Percentiles rank a stretch among this genome's conserved stretches.
phyloP scores from a whole-genome alignment of 1,140 invertebrate species.

The Drosophila nigromelanica region DNA sequence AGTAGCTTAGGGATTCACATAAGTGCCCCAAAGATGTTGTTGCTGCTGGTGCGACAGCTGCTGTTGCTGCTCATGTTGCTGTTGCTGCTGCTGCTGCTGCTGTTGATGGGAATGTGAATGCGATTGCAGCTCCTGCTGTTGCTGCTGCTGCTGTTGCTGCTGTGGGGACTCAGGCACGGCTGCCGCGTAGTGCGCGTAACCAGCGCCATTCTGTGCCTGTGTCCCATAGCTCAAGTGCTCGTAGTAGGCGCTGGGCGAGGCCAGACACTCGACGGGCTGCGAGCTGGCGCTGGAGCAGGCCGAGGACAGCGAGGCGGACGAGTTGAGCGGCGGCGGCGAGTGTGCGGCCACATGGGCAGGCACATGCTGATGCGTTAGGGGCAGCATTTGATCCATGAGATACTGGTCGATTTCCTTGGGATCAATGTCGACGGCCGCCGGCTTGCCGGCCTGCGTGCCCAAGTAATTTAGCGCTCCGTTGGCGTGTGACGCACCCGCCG shows the following conservation, averaged over 20 bases:
- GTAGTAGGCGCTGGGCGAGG: conserved; percentile 54
- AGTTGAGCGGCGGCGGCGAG: conserved; percentile 68
- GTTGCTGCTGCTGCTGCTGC: conserved; percentile 26
- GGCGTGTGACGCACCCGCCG: conserved; percentile 56
- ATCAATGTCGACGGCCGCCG: conserved; percentile 74
- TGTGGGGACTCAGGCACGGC: conserved; percentile 30
- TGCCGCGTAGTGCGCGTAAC: conserved; percentile 41
- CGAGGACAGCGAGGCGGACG: conserved; percentile 71
- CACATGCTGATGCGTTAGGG: conserved; percentile 61
- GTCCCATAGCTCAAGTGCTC: conserved; percentile 59
- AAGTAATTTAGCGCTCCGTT: conserved; percentile 80
- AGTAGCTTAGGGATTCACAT: conserved; percentile 82
- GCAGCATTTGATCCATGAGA: conserved; percentile 83
- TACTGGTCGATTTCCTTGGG: conserved; percentile 84
- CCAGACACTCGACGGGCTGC: conserved; percentile 60
- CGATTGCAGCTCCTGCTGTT: conserved; percentile 46
- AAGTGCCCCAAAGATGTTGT: conserved; percentile 77
- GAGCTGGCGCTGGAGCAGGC: conserved; percentile 74
- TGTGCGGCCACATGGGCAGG: conserved; percentile 26
- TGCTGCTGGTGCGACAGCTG: conserved; percentile 67
- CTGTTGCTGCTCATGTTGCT: conserved; percentile 53
- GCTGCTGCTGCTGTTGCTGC: conserved; percentile 45
- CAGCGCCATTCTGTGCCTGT: conserved; percentile 18
- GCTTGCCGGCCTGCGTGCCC: conserved; percentile 17
- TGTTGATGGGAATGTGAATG: conserved; percentile 18